Percentiles rank a stretch among this genome's conserved stretches.
These are phyloP conservation scores for Catostomus latipinnis DNA, from an alignment of 2,797 vertebrate species.

Conservation along the genomic window DNA sequence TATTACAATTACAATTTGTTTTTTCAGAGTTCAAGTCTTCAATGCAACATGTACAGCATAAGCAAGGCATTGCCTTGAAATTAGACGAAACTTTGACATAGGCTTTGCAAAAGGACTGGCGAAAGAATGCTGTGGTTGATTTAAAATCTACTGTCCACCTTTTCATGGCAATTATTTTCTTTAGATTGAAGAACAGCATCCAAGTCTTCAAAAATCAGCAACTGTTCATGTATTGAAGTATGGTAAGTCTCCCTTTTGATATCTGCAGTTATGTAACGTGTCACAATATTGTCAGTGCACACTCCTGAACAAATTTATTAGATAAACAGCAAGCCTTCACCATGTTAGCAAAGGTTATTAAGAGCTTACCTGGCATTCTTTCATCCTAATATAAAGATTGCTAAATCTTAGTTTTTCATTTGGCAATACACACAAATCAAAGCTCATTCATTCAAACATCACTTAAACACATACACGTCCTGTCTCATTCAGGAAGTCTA, in stretches of 20 bases:
- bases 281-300: conserved; percentile 42
- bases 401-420: conserved; percentile 44
- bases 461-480: conserved; percentile 51
- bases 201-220: conserved; percentile 33
- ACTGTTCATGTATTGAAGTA: conserved; percentile 26
- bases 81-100: conserved; percentile 31
- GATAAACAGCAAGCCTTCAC: conserved; percentile 43
- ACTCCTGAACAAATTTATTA: conserved; percentile 49
- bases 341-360: conserved; percentile 41
- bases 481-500: conserved; percentile 47
- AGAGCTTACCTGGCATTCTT: conserved; percentile 23
- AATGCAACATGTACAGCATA: conserved; percentile 25
- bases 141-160: conserved; percentile 44
- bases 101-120: conserved; percentile 1
- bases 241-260: conserved; percentile 17
- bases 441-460: conserved; percentile 40
- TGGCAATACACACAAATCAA: conserved; percentile 48
- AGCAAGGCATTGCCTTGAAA: conserved; percentile 10
- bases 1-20: background rate
- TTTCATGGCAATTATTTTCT: conserved; percentile 51
- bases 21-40: conserved; percentile 9
- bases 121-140: conserved; percentile 31
- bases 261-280: conserved; percentile 38
- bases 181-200: conserved; percentile 31
- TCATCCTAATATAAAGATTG: conserved; percentile 47